These are phyloP conservation scores for Panurus biarmicus DNA, from an alignment of 2,113 vertebrate species.

Conservation along the genomic window DNA sequence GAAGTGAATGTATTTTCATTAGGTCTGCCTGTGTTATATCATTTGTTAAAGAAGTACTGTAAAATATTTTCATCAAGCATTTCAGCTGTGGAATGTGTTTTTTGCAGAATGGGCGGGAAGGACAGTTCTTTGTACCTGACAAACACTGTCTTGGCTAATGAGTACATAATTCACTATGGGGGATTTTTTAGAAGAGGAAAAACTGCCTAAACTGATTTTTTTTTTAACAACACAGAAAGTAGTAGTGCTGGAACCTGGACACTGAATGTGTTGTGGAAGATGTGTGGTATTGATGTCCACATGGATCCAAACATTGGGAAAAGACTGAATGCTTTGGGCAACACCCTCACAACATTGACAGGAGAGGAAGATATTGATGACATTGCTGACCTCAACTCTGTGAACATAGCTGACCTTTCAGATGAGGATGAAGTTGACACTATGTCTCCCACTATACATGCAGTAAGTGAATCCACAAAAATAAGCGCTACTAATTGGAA, in stretches of 20 bases:
- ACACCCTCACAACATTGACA: conserved; percentile 91
- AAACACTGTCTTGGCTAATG: neutral
- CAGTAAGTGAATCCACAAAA: conserved; percentile 72
- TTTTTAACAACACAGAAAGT: conserved; percentile 79
- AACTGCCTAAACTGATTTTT: neutral
- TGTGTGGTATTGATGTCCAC: conserved; percentile 98
- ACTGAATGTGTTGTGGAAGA: conserved; percentile 96
- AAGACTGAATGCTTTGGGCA: conserved; percentile 90
- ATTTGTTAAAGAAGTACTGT: neutral
- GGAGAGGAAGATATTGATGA: conserved; percentile 94
- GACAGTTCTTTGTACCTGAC: neutral
- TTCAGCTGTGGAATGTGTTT: neutral
- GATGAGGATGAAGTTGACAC: conserved; percentile 91
- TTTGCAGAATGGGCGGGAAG: neutral
- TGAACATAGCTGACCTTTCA: conserved; percentile 88
- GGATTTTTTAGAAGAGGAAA: neutral
- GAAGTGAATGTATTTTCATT: neutral
- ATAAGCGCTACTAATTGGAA: neutral
- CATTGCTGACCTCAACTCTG: conserved; percentile 89
- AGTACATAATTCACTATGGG: neutral
- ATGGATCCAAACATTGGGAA: conserved; percentile 99
- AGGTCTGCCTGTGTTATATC: neutral
- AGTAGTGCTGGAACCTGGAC: conserved; percentile 97
- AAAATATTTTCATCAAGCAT: neutral
- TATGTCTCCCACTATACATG: conserved; percentile 87